Conservation (phyloP, 1,140 invertebrate genomes). For the Phymorhynchus buccinoides region DNA sequence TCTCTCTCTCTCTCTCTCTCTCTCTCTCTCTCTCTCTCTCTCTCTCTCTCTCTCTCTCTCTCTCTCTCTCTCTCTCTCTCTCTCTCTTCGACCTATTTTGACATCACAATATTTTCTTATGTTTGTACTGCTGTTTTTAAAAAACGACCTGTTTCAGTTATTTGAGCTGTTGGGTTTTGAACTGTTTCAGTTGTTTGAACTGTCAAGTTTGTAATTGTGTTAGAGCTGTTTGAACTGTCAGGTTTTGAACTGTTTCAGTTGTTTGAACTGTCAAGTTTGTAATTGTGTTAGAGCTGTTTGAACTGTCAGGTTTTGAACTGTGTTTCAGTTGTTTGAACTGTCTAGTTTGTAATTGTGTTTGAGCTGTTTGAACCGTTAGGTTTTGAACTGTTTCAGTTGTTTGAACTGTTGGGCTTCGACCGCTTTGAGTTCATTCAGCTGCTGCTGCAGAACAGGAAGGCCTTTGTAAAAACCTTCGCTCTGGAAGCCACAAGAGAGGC, state of each 20-base stretch:
- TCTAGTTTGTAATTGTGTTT: not conserved
- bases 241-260: constrained; percentile 91
- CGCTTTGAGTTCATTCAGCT: constrained; percentile 88
- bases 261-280: constrained; percentile 83
- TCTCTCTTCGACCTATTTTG: too few relatives aligned
- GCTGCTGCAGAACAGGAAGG: constrained; percentile 81
- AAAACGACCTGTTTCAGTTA: not conserved
- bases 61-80: too few relatives aligned
- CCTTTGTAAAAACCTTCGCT: constrained; percentile 49
- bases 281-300: constrained; percentile 80
- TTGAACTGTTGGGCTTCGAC: constrained; percentile 86
- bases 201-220: too few relatives aligned
- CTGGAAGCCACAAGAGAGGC: constrained; percentile 42
- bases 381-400: constrained; percentile 79
- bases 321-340: not conserved
- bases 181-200: not conserved
- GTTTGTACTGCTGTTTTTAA: not conserved
- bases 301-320: constrained; percentile 88
- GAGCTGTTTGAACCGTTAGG: constrained; percentile 27
- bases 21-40: too few relatives aligned
- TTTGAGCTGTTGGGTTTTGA: not conserved
- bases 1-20: too few relatives aligned
- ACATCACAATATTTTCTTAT: too few relatives aligned
- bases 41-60: too few relatives aligned
- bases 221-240: constrained; percentile 81